Base-by-base conservation (phyloP, 2,113 vertebrate species). In the Rousettus leschenaultii region DNA sequence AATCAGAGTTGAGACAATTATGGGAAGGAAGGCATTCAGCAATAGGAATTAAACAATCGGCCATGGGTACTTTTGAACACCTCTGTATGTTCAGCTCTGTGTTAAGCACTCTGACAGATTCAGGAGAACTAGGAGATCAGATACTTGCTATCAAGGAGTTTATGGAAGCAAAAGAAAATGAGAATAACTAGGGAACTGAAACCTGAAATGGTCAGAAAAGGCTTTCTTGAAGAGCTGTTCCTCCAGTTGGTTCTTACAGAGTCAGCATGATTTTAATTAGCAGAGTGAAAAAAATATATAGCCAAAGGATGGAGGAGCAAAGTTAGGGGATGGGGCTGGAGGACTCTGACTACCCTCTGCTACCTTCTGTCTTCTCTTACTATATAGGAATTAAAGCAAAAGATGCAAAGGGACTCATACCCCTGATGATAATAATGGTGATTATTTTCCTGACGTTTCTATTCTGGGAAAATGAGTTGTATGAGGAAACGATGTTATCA, bases 351-450 rank as follows among this genome's bases (percentile, higher is more conserved):
- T 3, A 61, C 24, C 38, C 13, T 79, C 38, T 33, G 24, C 40
- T 70, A 33, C 43, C 87, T 90, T 68, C 70, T 92, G 12, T 79
- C 38, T 92, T 48, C 35, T 22, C 53, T 94, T 75, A 28, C n/a
- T 83, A n/a, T 30, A 7, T 7, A 97, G 97, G 77, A 91, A 35
- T 90, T 57, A 66, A n/a, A 89, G 73, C 91, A 65, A 79, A 43
- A 59, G 68, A 96, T 75, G 97, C 55, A 35, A 97, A 97, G 43
- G 96, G 38, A 51, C 21, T 98, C 59, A 38, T 89, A 48, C 95
- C 97, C 18, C 22, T 97, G 86, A 96, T 97, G 88, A 51, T 96
- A 16, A 43, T 98, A 8, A 97, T 97, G 97, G 96, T 97, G 88
- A 38, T 93, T 0, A 30, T 96, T 70, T 98, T 89, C 93, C 74